Evolutionary conservation across 2,113 vertebrate genomes (phyloP).

Genomic region (Machaerirhynchus nigripectus): DNA sequence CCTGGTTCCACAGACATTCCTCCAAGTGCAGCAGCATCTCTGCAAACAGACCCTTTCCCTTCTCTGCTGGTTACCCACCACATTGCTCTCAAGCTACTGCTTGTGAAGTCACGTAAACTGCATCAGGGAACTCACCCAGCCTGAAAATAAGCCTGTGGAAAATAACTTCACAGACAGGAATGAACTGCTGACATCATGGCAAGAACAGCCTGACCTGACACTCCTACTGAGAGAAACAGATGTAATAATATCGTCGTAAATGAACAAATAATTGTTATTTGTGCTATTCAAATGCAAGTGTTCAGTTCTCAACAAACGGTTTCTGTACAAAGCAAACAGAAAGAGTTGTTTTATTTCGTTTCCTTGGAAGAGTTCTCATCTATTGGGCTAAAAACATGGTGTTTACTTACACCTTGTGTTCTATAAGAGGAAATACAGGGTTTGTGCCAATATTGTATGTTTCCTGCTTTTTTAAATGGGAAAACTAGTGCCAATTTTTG

Average conservation of each 20-base stretch:
- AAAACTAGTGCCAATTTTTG: background rate
- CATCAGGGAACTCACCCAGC: background rate
- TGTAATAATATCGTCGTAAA: background rate
- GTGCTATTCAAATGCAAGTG: conserved; percentile 12
- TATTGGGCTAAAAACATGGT: background rate
- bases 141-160: background rate
- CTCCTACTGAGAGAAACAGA: background rate
- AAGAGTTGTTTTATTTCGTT: background rate
- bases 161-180: background rate
- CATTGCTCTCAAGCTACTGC: background rate
- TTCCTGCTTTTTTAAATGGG: background rate
- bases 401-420: background rate
- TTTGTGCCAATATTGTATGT: background rate
- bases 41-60: background rate
- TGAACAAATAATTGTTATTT: background rate
- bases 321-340: conserved; percentile 13
- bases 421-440: background rate
- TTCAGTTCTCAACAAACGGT: background rate
- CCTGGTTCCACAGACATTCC: background rate
- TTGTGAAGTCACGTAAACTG: background rate
- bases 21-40: background rate
- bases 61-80: background rate
- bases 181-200: background rate
- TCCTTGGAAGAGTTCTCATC: background rate
- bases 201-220: background rate